Percentiles rank a stretch among this genome's conserved stretches.
Evolutionary conservation across 37 sponge, comb jelly and placozoan genomes (phyloP).

Genomic region (Axinella damicornis): DNA sequence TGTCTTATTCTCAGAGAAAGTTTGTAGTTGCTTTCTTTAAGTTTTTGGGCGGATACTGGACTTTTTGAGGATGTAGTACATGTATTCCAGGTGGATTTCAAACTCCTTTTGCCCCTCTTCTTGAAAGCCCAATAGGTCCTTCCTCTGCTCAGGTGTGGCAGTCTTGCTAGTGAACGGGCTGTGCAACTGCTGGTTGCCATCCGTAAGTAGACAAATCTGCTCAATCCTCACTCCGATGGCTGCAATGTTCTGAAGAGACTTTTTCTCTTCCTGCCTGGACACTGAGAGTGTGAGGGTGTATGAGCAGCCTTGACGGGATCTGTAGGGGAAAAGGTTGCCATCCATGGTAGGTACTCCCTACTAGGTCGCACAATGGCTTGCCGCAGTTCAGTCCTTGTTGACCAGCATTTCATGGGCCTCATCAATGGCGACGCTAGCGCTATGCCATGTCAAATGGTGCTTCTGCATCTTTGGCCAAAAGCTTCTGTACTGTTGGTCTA

Average conservation of each 20-base stretch:
- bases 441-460: too few species aligned
- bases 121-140: background rate
- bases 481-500: too few species aligned
- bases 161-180: background rate
- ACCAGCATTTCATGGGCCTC: constrained; percentile 12
- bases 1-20: too few species aligned
- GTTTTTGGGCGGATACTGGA: too few species aligned
- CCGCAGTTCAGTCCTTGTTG: background rate
- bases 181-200: background rate
- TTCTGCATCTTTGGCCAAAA: too few species aligned
- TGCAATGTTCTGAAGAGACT: too few species aligned
- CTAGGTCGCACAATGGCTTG: background rate
- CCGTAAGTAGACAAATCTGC: background rate
- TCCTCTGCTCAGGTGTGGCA: background rate
- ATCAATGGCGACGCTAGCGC: background rate
- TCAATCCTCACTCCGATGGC: too few species aligned
- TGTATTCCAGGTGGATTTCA: too few species aligned
- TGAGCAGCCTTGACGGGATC: background rate
- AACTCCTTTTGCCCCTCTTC: background rate
- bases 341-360: background rate
- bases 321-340: background rate
- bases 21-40: too few species aligned
- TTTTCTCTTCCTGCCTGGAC: too few species aligned
- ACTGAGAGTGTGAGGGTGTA: too few species aligned
- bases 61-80: too few species aligned